Base-by-base conservation (phyloP, 2,113 vertebrate genomes). In the Neogobius melanostomus region DNA sequence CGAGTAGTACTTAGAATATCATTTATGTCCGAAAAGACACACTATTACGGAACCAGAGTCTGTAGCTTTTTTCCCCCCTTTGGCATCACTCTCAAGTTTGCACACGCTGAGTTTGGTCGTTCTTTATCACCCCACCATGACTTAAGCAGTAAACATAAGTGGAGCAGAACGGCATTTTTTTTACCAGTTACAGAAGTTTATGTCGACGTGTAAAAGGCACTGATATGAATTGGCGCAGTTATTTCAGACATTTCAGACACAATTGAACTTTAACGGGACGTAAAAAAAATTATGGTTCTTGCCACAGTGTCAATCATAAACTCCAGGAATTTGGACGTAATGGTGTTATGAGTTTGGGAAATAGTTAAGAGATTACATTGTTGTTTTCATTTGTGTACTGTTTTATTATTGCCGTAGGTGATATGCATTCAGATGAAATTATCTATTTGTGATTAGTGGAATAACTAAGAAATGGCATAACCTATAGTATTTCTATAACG, bases 331-430 rank as follows among this genome's bases (percentile, higher is more conserved):
- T 76, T 5, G n/a, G 59, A 66, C 71, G 61, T 44, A 75, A 6
- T 62, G 77, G 66, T 80, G n/a, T 0, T 1, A 48, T 53, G 51
- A 16, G 51, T 64, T 43, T 42, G 73, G 28, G 44, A 16, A 54
- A 5, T 54, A 11, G 52, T 51, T 62, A 68, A 15, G 66, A 65
- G 52, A 15, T 3, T 3, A 6, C 11, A 49, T 73, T 66, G 82
- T 89, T 83, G 75, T 78, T 88, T 79, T 86, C 82, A 85, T 79
- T 77, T 86, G 85, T 81, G 71, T 46, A 46, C 54, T 59, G 42
- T 15, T 12, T 1, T 65, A 44, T 54, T 48, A 47, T 52, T 80
- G 53, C 44, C 2, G 21, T 21, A 50, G 60, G 36, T 73, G 15
- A 63, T 42, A n/a, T 66, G 4, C 28, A 36, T 36, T 36, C 28